Percentiles rank a stretch among this genome's conserved stretches.
phyloP scores from a whole-genome alignment of 1,140 invertebrate genomes.

The Eubasilissa regina region DNA sequence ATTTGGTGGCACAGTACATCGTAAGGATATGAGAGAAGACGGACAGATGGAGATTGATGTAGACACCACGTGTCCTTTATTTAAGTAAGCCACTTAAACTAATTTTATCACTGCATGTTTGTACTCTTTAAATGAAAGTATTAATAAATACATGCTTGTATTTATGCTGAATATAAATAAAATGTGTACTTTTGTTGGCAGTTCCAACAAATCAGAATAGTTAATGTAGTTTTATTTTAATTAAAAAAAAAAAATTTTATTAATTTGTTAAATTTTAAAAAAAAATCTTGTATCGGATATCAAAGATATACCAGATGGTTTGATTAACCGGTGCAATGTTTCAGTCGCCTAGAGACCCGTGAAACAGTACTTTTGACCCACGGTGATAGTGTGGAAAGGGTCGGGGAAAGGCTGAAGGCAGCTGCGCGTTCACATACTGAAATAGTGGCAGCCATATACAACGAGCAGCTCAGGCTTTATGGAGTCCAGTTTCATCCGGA shows the following conservation, averaged over 20 bases:
- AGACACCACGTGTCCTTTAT: constrained; percentile 90
- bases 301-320: no score
- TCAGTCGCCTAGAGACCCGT: constrained; percentile 87
- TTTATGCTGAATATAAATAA: no score
- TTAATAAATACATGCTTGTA: no score
- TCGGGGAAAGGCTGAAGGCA: constrained; percentile 89
- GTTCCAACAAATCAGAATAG: no score
- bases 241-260: no score
- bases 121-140: no score
- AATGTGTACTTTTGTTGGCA: no score
- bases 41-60: constrained; percentile 94
- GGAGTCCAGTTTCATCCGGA: constrained; percentile 99
- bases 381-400: constrained; percentile 94
- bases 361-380: constrained; percentile 96
- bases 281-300: no score
- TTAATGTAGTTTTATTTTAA: no score
- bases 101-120: no score
- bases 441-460: constrained; percentile 90
- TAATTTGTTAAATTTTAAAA: no score
- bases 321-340: not conserved
- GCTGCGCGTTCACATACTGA: constrained; percentile 89
- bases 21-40: constrained; percentile 93
- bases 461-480: constrained; percentile 92
- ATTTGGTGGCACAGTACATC: constrained; percentile 93
- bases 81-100: constrained; percentile 85